Percentiles rank a stretch among this genome's conserved stretches.
Conservation (phyloP, 1,140 invertebrate genomes). For the Drosophila pruinosa region DNA sequence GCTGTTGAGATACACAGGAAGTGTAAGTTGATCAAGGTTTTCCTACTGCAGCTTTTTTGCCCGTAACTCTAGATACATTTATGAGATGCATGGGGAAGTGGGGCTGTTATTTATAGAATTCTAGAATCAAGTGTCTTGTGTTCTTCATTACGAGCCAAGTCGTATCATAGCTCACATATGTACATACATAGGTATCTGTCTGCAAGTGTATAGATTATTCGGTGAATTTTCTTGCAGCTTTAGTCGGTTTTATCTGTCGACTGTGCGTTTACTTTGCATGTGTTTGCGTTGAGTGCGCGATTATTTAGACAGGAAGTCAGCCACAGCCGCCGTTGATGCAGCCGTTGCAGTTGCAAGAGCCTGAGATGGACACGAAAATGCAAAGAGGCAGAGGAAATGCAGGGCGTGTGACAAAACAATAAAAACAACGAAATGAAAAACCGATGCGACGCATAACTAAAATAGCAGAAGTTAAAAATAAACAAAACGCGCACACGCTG, state of each 20-base stretch:
- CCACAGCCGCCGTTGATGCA: slow-evolving; percentile 5
- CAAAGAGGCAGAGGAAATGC: slow-evolving; percentile 12
- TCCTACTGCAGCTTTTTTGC: neutral
- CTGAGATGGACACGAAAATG: slow-evolving; percentile 46
- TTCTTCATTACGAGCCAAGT: neutral
- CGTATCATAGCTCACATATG: too few species aligned
- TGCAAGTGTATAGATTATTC: slow-evolving; percentile 15
- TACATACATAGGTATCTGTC: too few species aligned
- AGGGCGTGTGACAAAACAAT: slow-evolving; percentile 43
- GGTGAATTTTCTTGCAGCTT: slow-evolving; percentile 1
- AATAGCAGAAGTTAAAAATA: slow-evolving; percentile 72
- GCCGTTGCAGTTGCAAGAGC: slow-evolving; percentile 17
- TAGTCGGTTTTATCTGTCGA: neutral
- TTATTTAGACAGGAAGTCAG: slow-evolving; percentile 73
- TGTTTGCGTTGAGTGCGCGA: slow-evolving; percentile 56
- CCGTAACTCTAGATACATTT: neutral
- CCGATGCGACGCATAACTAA: slow-evolving; percentile 49
- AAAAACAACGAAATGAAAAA: slow-evolving; percentile 55
- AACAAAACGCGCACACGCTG: slow-evolving; percentile 51
- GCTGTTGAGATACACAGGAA: neutral
- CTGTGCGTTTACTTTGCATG: slow-evolving; percentile 43
- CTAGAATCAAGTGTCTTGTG: neutral
- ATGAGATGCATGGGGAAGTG: neutral
- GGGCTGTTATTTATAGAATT: neutral
- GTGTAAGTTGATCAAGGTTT: slow-evolving; percentile 7